Evolutionary conservation across 2,888 invertebrate genomes (phyloP), one percentile per base, ranked within the genome.

Genomic region (Ophion ventricosus): DNA sequence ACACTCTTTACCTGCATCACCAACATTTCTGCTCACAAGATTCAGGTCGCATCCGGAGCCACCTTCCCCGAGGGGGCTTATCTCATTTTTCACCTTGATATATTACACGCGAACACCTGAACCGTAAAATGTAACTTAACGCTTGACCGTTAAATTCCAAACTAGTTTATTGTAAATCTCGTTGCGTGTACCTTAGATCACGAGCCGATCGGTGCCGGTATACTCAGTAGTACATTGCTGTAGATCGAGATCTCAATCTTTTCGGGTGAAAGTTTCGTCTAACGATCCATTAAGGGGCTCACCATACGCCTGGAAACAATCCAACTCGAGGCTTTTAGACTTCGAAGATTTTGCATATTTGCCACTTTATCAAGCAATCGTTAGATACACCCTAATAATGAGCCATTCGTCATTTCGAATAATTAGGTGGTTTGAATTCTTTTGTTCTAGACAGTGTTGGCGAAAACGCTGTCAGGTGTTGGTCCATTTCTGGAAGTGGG

Each of bases 21-120:
- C 63, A 57, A 83, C 75, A 83, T 83, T 83, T 83, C 70, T 49
- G 49, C 49, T 67, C 66, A 57, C 79, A 64, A 70, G 79, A 80
- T 83, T 83, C 70, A 83, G 79, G 75, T 80, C 75, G 72, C 77
- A 77, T 66, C 82, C 77, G 77, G 72, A 83, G 79, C 70, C 79
- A 83, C 74, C 74, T 83, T 83, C 69, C 69, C 66, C 73, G 67
- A 25, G 56, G 26, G 63, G 67, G 63, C 75, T 80, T 83, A 76
- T 83, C 79, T 83, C 59, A 80, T 66, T 80, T 69, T 63, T 63
- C 70, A 59, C 72, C 82, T 79, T 83, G 75, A 83, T 83, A 79
- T 83, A 83, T 80, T 80, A 75, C 79, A 49, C 64, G 72, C 83
- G 29, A 79, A 79, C 83, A 83, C 83, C 83, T 83, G 79, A 83